Conservation (phyloP, 2,113 vertebrate species). For the Tinamus guttatus region DNA sequence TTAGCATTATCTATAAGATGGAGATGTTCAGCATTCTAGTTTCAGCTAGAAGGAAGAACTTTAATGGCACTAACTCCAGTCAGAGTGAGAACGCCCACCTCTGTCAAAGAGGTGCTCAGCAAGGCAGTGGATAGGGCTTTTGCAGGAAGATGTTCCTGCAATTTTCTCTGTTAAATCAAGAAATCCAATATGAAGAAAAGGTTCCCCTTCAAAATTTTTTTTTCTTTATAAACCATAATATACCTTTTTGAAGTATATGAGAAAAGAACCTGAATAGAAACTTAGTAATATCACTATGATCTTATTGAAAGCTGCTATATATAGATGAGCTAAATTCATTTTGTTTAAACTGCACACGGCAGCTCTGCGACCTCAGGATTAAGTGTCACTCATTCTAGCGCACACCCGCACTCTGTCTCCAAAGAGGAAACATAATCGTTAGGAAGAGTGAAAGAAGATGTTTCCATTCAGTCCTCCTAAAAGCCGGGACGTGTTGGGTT, state of each 20-base stretch:
- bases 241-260: not conserved
- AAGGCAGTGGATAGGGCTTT: not conserved
- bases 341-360: not conserved
- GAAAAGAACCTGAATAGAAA: not conserved
- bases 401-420: not conserved
- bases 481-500: not conserved
- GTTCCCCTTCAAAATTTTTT: not conserved
- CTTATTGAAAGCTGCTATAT: not conserved
- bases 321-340: not conserved
- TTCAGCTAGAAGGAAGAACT: not conserved
- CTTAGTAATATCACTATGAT: not conserved
- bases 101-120: not conserved
- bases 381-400: not conserved
- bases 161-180: not conserved
- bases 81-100: not conserved
- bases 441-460: conserved; percentile 14
- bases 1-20: not conserved
- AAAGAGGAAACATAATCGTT: not conserved
- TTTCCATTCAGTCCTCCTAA: not conserved
- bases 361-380: conserved; percentile 29
- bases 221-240: not conserved
- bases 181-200: not conserved
- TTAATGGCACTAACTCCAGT: not conserved
- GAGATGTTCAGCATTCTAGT: not conserved
- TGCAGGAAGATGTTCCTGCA: not conserved